Evolutionary conservation across 2,888 invertebrate species (phyloP), one percentile per base, ranked within the genome.

Genomic region (Sipha maydis): DNA sequence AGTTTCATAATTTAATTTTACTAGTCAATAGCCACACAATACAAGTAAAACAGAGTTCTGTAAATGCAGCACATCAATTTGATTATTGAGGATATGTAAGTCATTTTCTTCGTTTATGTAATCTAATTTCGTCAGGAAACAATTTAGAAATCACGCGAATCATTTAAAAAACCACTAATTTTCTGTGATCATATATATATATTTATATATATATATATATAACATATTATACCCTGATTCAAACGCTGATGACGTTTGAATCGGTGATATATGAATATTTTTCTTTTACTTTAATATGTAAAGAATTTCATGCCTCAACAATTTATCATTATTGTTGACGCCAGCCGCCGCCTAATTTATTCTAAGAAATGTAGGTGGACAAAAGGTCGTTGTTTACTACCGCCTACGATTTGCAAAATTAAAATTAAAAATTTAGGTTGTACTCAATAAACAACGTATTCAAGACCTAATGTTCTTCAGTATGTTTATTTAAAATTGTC

Each of bases 321-420:
- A 67, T 67, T 67, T 41, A 67, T 80, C 41, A 80, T 21, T n/a
- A 67, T 80, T 80, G 61, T 80, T 80, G 67, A 67, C 67, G 80
- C 41, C 67, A 19, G n/a, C n/a, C 17, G 14, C 61, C n/a, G 14
- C 19, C 28, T 67, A 67, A 41, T 41, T 67, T 67, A 80, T 67
- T 38, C 67, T 38, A n/a, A 80, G 25, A 67, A n/a, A 25, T 28
- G 83, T 83, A 38, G 75, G 75, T 28, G 83, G 83, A 83, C 28
- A 69, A 83, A 83, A 75, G 56, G 83, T 83, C 73, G 56, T 38
- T 38, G 73, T 34, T 75, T 28, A 75, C n/a, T 48, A 34, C 21
- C 17, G 2, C 67, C 67, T 21, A 8, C 80, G 67, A 19, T 34
- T 25, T 38, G 19, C 41, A 19, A 80, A 9, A 41, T 56, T 28